Evolutionary conservation across 1,140 invertebrate genomes (phyloP).

Genomic region (Platyscapa corneri): DNA sequence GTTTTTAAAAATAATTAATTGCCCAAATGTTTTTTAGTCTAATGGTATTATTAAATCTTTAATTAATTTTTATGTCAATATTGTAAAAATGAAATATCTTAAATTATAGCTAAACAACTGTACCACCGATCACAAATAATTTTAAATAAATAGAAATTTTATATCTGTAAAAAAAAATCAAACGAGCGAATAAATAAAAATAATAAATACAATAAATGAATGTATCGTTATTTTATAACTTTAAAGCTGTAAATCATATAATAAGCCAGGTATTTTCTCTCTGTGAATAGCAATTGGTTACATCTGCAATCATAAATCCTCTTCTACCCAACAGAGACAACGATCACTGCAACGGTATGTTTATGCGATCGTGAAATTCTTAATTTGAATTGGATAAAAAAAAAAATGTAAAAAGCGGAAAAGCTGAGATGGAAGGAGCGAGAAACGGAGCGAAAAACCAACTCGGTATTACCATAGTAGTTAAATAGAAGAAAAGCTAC

Average conservation of each 20-base stretch:
- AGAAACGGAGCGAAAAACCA: not conserved
- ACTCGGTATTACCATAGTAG: not conserved
- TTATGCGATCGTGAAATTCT: not conserved
- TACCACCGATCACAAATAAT: no score
- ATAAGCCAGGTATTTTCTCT: not conserved
- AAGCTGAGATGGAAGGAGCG: not conserved
- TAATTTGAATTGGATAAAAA: constrained; percentile 1
- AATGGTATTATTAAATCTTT: not conserved
- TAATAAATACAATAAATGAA: not conserved
- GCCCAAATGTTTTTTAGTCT: not conserved
- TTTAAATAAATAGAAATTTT: no score
- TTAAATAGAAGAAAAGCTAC: not conserved
- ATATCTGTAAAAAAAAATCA: no score
- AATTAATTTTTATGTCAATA: no score
- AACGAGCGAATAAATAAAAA: no score
- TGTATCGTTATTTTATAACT: not conserved
- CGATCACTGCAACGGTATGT: not conserved
- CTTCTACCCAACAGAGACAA: not conserved
- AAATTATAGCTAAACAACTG: no score
- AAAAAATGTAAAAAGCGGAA: not conserved
- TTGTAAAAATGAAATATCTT: no score
- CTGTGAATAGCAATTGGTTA: not conserved
- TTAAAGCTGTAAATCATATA: not conserved
- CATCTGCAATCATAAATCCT: not conserved
- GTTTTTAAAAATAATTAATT: not conserved